A percentile compares a stretch with the other conserved stretches of the same genome.
phyloP scores from a whole-genome alignment of 2,888 invertebrate species.

The Dinocampus coccinellae region DNA sequence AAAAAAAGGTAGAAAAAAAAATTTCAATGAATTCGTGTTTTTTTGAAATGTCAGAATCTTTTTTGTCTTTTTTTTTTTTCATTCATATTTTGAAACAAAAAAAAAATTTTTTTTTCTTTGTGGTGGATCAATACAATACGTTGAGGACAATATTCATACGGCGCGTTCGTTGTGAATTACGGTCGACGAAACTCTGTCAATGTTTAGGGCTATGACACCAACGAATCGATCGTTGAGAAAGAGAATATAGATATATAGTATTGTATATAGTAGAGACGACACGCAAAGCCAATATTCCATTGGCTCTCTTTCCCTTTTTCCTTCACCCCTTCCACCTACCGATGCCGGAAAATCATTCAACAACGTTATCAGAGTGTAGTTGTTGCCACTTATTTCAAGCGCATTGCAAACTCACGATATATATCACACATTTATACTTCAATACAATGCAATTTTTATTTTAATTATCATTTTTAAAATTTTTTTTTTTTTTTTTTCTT shows the following conservation, averaged over 20 bases:
- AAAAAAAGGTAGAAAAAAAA: too few relatives aligned
- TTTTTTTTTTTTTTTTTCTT: not conserved
- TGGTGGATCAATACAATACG: slow-evolving; percentile 31
- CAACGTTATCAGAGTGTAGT: slow-evolving; percentile 17
- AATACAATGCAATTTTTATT: not conserved
- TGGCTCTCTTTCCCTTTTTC: not conserved
- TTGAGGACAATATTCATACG: slow-evolving; percentile 28
- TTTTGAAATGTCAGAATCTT: not conserved
- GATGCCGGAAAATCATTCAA: slow-evolving; percentile 22
- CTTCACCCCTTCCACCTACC: not conserved
- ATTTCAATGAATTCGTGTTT: too few relatives aligned
- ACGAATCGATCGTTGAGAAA: slow-evolving; percentile 27
- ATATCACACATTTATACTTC: not conserved
- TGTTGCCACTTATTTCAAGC: slow-evolving; percentile 19
- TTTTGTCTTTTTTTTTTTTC: slow-evolving; percentile 1
- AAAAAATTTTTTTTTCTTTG: slow-evolving; percentile 4
- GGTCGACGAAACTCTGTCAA: slow-evolving; percentile 27
- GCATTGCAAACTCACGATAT: not conserved
- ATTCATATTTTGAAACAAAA: not conserved
- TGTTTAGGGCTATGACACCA: slow-evolving; percentile 33
- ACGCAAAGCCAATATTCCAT: slow-evolving; percentile 31
- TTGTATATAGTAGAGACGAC: slow-evolving; percentile 7
- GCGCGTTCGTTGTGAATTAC: slow-evolving; percentile 26
- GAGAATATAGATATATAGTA: slow-evolving; percentile 2
- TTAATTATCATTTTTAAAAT: too few relatives aligned